Evolutionary conservation across 1,140 invertebrate genomes (phyloP).

Genomic region (Pogonognathellus flavescens): DNA sequence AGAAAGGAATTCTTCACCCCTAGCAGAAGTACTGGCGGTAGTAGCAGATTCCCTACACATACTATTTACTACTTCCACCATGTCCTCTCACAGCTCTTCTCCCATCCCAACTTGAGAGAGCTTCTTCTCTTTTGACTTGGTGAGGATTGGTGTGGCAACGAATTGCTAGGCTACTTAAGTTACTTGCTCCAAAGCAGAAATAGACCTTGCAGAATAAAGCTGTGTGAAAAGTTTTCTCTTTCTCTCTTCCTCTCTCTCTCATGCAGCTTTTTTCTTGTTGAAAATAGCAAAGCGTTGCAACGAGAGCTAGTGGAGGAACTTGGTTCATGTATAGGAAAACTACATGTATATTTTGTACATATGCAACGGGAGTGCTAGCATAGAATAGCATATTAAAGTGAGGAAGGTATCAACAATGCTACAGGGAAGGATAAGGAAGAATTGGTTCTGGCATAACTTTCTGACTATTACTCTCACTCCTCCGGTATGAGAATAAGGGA

Average conservation of each 20-base stretch:
- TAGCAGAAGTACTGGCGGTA: too few species aligned
- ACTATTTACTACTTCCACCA: too few species aligned
- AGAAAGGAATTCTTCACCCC: too few species aligned
- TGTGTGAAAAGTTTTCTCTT: conserved; percentile 37
- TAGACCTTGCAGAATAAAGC: conserved; percentile 35
- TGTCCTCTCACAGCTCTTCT: too few species aligned
- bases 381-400: not conserved
- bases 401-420: not conserved
- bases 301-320: not conserved
- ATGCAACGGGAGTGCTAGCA: not conserved
- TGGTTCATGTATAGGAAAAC: not conserved
- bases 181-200: conserved; percentile 7
- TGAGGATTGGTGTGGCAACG: too few species aligned
- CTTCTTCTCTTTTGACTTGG: too few species aligned
- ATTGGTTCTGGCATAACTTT: conserved; percentile 36
- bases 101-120: too few species aligned
- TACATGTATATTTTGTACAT: conserved; percentile 15
- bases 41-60: too few species aligned
- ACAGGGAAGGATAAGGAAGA: conserved; percentile 14
- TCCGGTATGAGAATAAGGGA: not conserved
- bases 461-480: not conserved
- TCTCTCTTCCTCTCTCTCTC: not conserved
- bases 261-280: conserved; percentile 20
- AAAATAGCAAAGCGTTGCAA: conserved; percentile 23
- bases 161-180: not conserved